Evolutionary conservation across 2,113 vertebrate genomes (phyloP), one percentile per base, ranked within the genome.

Genomic region (Anser brachyrhynchus): DNA sequence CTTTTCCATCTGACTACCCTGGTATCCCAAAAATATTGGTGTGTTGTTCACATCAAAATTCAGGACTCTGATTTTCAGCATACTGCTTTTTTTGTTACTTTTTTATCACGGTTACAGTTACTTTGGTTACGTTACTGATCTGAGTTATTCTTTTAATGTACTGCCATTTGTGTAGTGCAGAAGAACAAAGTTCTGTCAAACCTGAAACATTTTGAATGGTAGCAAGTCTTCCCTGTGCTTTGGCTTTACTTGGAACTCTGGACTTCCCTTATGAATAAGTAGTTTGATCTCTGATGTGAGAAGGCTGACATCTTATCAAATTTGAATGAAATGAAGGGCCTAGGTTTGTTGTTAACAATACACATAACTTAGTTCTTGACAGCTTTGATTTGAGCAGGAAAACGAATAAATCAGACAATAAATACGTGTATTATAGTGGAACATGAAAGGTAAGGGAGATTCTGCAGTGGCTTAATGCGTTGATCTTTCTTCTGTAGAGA

Each of bases 331-430:
- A 75, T 52, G 10, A 70, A 79, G 28, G n/a, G 17, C 51, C 26
- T 44, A 54, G 23, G 28, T 43, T 77, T 71, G 10, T 23, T 87
- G 15, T 55, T 92, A 69, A 22, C 54, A 73, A 13, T 29, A 33
- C n/a, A 31, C 18, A 43, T 84, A 57, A 72, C 46, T 90, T 81
- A 58, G 35, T 80, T 93, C 55, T 90, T 71, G 46, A 23, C 43
- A 83, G 46, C 82, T 93, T 91, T 87, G 44, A 70, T 91, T 91
- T 90, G 41, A 83, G 41, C 67, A 80, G n/a, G 44, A 87, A 74
- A 88, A 52, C 51, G 2, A 92, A 87, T 62, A 76, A 82, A 82
- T 55, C 6, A 11, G 43, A 59, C 64, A 90, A 54, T 57, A 83
- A 66, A 57, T 90, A 46, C 33, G 15, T 25, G 23, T 54, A 18